These are phyloP conservation scores for Pelodytes ibericus DNA, from an alignment of 2,797 vertebrate genomes.

Conservation along the genomic window DNA sequence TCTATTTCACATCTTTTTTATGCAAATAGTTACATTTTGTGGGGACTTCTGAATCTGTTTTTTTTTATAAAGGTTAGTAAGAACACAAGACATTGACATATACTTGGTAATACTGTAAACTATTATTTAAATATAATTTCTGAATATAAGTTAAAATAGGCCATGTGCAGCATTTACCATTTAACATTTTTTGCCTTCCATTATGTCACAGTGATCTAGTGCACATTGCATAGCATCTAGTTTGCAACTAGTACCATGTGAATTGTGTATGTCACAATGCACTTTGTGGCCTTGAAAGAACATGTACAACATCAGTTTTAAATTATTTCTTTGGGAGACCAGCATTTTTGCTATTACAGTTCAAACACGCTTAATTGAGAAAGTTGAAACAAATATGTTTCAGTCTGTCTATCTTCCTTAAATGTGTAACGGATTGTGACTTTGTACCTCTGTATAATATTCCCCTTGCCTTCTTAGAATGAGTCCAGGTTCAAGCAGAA, in stretches of 20 bases:
- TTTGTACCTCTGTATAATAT: slow-evolving; percentile 32
- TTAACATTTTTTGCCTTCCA: no score
- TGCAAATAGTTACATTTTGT: no score
- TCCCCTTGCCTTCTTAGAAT: slow-evolving; percentile 19
- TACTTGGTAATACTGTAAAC: no score
- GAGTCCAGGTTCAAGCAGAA: slow-evolving; percentile 7
- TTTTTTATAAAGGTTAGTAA: no score
- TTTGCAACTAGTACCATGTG: slow-evolving; percentile 22
- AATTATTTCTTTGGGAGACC: slow-evolving; percentile 30
- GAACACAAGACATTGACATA: no score
- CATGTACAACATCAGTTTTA: slow-evolving; percentile 46
- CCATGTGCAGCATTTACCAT: no score
- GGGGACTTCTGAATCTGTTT: no score
- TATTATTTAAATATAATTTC: no score
- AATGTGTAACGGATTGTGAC: slow-evolving; percentile 43
- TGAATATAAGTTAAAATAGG: no score
- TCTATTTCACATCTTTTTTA: no score
- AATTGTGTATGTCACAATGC: slow-evolving; percentile 29
- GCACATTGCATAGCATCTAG: slow-evolving; percentile 4
- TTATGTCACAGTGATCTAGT: neutral
- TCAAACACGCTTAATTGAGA: slow-evolving; percentile 43
- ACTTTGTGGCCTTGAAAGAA: slow-evolving; percentile 8
- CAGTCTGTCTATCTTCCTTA: slow-evolving; percentile 36
- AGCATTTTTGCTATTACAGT: slow-evolving; percentile 31
- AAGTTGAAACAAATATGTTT: slow-evolving; percentile 41